Conservation (phyloP, 2,888 invertebrate species). For the Coleophora flavipennella region DNA sequence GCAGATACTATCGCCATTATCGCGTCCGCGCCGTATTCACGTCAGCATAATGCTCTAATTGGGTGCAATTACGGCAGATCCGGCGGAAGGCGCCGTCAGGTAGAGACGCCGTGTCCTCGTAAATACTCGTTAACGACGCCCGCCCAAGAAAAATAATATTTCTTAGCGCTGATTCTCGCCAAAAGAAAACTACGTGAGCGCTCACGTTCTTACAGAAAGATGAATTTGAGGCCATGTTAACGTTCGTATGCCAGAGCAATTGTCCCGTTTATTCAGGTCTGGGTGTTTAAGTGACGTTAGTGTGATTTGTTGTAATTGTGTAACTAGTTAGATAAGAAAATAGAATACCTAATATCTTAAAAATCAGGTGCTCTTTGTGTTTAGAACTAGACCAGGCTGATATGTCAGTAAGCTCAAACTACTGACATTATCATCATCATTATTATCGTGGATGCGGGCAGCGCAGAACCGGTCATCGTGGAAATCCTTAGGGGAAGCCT, state of each 20-base stretch:
- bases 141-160: constrained; percentile 64
- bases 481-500: no score
- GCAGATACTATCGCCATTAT: constrained; percentile 66
- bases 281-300: no score
- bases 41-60: constrained; percentile 72
- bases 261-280: no score
- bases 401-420: no score
- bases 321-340: no score
- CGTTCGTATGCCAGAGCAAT: constrained; percentile 11
- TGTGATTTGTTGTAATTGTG: no score
- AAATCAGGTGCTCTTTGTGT: no score
- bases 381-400: no score
- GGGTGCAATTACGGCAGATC: constrained; percentile 67
- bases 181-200: constrained; percentile 52
- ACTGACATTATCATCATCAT: no score
- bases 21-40: constrained; percentile 65
- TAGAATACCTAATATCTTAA: no score
- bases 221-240: constrained; percentile 53
- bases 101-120: constrained; percentile 62
- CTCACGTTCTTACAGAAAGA: constrained; percentile 49
- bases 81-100: constrained; percentile 62
- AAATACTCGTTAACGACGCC: constrained; percentile 68
- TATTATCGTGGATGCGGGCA: no score
- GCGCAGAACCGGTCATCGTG: no score
- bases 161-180: constrained; percentile 50